phyloP scores from a whole-genome alignment of 2,888 invertebrate species.

The Hipparchia sbordonii region DNA sequence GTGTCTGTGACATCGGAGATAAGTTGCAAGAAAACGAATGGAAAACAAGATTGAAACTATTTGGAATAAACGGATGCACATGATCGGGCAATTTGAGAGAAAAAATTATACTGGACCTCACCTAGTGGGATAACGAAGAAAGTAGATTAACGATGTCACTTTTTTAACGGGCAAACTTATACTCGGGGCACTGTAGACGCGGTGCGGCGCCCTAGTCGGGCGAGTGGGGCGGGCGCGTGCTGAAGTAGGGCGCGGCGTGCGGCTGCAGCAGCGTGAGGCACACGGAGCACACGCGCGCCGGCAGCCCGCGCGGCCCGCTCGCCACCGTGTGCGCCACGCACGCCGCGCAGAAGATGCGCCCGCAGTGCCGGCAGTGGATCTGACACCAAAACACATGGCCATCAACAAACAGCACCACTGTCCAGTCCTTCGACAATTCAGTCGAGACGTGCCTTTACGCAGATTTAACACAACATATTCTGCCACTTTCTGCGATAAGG shows the following conservation, averaged over 20 bases:
- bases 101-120: too few relatives aligned
- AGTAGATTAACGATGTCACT: neutral
- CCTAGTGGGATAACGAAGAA: too few relatives aligned
- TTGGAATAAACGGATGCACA: too few relatives aligned
- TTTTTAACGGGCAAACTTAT: neutral
- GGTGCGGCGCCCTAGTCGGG: conserved; percentile 54
- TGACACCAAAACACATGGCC: conserved; percentile 51
- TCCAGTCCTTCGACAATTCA: too few relatives aligned
- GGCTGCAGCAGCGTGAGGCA: conserved; percentile 98
- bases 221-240: conserved; percentile 87
- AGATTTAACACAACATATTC: too few relatives aligned
- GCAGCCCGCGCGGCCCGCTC: conserved; percentile 92
- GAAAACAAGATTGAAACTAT: too few relatives aligned
- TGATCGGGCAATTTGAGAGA: too few relatives aligned
- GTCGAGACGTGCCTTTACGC: too few relatives aligned
- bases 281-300: conserved; percentile 96
- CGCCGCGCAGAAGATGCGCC: conserved; percentile 95
- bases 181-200: conserved; percentile 61
- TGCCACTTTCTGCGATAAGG: too few relatives aligned
- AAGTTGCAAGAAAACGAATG: neutral
- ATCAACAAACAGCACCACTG: too few relatives aligned
- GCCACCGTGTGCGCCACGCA: conserved; percentile 92
- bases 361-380: conserved; percentile 97
- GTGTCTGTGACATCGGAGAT: too few relatives aligned
- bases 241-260: conserved; percentile 95